Evolutionary conservation across 2,113 vertebrate genomes (phyloP).

Genomic region (Rhagologus leucostigma): DNA sequence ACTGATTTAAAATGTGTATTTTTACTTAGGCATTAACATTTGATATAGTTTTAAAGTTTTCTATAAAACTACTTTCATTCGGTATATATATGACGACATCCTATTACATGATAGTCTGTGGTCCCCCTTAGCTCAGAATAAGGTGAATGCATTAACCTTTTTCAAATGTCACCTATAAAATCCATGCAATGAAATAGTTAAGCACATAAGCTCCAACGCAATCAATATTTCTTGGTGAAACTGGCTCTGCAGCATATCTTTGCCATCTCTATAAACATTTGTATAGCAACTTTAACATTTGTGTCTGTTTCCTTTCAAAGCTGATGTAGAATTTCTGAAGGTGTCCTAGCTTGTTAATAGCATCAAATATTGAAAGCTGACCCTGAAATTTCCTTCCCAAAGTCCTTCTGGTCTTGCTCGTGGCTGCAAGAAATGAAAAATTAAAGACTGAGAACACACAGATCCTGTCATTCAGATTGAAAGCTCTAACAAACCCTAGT

Average conservation of each 20-base stretch:
- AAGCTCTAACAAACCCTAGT: not conserved
- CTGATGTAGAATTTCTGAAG: not conserved
- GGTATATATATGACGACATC: not conserved
- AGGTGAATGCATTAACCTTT: constrained; percentile 26
- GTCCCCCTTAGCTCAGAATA: not conserved
- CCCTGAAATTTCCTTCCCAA: not conserved
- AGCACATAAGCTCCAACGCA: not conserved
- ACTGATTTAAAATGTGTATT: not conserved
- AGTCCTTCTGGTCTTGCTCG: not conserved
- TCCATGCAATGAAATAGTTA: constrained; percentile 15
- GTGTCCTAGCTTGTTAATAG: not conserved
- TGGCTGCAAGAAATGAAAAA: not conserved
- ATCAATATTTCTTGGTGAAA: not conserved
- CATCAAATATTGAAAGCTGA: not conserved
- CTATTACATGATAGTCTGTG: not conserved
- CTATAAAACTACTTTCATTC: not conserved
- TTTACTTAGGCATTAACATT: not conserved
- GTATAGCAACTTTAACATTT: not conserved
- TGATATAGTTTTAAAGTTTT: not conserved
- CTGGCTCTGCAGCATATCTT: not conserved
- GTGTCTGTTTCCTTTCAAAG: not conserved
- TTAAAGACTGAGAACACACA: not conserved
- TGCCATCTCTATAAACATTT: not conserved
- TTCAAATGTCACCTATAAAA: not conserved
- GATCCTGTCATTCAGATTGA: not conserved